Evolutionary conservation across 2,113 vertebrate species (phyloP), one percentile per base, ranked within the genome.

Genomic region (Casuarius casuarius): DNA sequence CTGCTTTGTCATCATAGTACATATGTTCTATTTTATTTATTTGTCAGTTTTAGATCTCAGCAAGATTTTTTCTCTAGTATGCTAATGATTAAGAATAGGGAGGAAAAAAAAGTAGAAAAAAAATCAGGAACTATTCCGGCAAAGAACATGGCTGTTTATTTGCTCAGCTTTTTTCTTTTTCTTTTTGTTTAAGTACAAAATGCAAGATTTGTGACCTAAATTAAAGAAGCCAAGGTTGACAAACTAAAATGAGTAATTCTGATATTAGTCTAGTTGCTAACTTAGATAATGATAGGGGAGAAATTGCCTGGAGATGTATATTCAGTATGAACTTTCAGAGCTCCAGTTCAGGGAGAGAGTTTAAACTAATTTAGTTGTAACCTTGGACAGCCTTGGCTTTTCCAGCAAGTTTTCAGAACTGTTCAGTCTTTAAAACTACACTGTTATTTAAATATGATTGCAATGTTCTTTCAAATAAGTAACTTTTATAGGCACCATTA

Each of bases 381-480:
- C 52, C 44, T 95, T 92, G 71, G 58, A 82, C 42, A 85, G 33
- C 22, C 5, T 92, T 66, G 70, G 8, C 0, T 70, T 94, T 89
- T 61, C 12, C 23, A 79, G 19, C 3, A 84, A 66, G 49, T 85
- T 85, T 94, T 70, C 81, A 76, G 22, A 72, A 48, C 0, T 2
- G 48, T 78, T 90, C 56, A 79, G 2, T 79, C 44, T 76, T 84
- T 92, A 29, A 84, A 85, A 67, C 4, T n/a, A 28, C 38, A 59
- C 2, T 46, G 4, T 70, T 82, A 52, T 84, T 91, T 95, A 92
- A 76, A 82, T 66, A 73, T 59, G 17, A n/a, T 79, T 89, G 44
- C 21, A 79, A 75, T 73, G 66, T 89, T 93, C 58, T 91, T 82
- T 89, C 71, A 87, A 85, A 96, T 91, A 83, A 84, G 59, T 54